phyloP scores from a whole-genome alignment of 2,888 invertebrate species.

The Chrysopilus asiliformis region DNA sequence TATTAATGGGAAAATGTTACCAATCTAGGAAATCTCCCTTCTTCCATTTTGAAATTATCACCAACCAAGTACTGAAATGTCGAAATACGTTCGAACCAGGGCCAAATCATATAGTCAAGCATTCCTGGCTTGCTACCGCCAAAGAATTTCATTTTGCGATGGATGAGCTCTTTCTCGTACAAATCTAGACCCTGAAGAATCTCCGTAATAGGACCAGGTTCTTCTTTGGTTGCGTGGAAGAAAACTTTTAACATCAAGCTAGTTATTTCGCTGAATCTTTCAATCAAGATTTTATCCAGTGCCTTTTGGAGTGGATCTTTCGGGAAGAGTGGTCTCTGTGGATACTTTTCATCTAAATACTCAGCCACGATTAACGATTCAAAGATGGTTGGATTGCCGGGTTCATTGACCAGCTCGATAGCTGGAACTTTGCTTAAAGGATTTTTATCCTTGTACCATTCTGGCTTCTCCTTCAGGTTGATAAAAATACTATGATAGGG shows the following conservation, averaged over 20 bases:
- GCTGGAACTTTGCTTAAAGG: conserved; percentile 60
- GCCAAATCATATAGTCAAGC: conserved; percentile 76
- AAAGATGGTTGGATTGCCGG: conserved; percentile 43
- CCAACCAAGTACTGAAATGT: conserved; percentile 46
- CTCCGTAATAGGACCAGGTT: conserved; percentile 38
- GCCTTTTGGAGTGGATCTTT: conserved; percentile 39
- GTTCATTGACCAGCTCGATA: conserved; percentile 54
- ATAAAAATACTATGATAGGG: conserved; percentile 62
- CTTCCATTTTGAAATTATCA: conserved; percentile 49
- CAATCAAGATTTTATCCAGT: conserved; percentile 32
- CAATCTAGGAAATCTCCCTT: conserved; percentile 49
- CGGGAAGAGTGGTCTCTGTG: conserved; percentile 49
- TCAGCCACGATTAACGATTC: conserved; percentile 69
- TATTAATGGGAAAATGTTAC: too few relatives aligned
- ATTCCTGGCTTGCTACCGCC: conserved; percentile 58
- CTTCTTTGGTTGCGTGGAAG: conserved; percentile 37
- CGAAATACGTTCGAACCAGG: conserved; percentile 55
- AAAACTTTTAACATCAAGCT: conserved; percentile 27
- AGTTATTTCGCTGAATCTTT: conserved; percentile 26
- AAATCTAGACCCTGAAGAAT: conserved; percentile 45
- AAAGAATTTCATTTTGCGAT: conserved; percentile 50
- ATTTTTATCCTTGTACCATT: conserved; percentile 62
- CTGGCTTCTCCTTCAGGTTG: conserved; percentile 63
- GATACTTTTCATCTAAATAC: conserved; percentile 69
- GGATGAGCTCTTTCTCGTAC: conserved; percentile 51